These are phyloP conservation scores for Danio tinwini DNA, from an alignment of 2,797 vertebrate species.

Conservation along the genomic window DNA sequence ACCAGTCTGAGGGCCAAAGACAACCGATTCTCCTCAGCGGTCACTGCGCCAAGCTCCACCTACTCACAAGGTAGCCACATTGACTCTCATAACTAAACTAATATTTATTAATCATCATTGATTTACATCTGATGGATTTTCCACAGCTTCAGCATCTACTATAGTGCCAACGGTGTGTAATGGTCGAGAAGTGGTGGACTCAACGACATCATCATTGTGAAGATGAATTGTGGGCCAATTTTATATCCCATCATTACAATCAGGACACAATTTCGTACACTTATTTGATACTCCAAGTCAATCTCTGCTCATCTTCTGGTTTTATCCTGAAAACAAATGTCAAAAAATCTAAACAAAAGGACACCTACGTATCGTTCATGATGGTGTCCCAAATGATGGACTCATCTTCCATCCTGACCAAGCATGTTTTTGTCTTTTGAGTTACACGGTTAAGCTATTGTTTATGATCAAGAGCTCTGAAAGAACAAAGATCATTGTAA, in stretches of 20 bases:
- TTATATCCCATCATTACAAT: background rate
- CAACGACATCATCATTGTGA: constrained; percentile 97
- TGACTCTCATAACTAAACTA: background rate
- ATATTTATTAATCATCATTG: background rate
- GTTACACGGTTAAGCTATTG: constrained; percentile 32
- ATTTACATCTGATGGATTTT: background rate
- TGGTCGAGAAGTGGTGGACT: constrained; percentile 95
- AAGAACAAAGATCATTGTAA: constrained; percentile 42
- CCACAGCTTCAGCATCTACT: constrained; percentile 81
- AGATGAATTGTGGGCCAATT: constrained; percentile 32
- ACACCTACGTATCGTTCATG: constrained; percentile 55
- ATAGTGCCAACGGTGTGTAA: constrained; percentile 96
- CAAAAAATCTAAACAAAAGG: constrained; percentile 24
- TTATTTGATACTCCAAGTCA: constrained; percentile 2
- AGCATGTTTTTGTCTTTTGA: constrained; percentile 46
- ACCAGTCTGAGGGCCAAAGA: constrained; percentile 88
- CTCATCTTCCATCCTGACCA: constrained; percentile 6
- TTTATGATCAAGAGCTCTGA: constrained; percentile 17
- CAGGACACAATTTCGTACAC: constrained; percentile 5
- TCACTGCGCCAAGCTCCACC: constrained; percentile 83
- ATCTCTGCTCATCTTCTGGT: background rate
- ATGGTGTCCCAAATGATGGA: constrained; percentile 37
- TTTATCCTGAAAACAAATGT: background rate
- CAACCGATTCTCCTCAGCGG: constrained; percentile 80
- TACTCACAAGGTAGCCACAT: constrained; percentile 84